Conservation (phyloP, 2,888 invertebrate genomes). For the Sphinx pinastri region DNA sequence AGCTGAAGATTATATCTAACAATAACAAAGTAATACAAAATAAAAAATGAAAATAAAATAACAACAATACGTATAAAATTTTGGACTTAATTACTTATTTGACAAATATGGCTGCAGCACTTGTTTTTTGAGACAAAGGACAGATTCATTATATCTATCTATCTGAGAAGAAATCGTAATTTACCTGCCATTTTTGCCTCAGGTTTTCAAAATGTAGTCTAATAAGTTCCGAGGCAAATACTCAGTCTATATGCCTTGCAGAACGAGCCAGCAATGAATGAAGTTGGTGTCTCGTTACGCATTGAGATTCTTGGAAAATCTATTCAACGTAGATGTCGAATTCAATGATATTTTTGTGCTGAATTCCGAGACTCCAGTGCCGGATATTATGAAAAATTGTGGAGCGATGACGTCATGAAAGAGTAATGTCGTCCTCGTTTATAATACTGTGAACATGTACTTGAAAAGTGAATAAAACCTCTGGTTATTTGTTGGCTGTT, state of each 20-base stretch:
- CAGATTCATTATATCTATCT: too few species aligned
- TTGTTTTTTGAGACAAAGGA: too few species aligned
- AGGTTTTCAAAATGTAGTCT: background rate
- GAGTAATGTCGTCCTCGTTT: background rate
- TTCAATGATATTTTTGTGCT: constrained; percentile 27
- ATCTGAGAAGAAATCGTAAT: too few species aligned
- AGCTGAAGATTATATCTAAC: too few species aligned
- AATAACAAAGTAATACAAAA: too few species aligned
- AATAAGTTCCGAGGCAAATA: background rate
- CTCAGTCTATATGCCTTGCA: background rate
- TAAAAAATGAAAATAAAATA: too few species aligned
- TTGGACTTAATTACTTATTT: too few species aligned
- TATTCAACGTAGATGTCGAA: constrained; percentile 17
- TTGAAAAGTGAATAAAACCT: background rate
- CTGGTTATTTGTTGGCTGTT: background rate
- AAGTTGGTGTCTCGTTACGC: constrained; percentile 24
- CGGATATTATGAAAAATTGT: constrained; percentile 4
- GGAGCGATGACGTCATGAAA: background rate
- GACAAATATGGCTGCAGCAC: too few species aligned
- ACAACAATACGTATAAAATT: too few species aligned
- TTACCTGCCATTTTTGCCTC: too few species aligned
- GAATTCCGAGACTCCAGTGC: constrained; percentile 4
- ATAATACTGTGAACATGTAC: background rate
- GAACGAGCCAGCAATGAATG: constrained; percentile 18
- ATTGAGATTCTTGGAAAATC: constrained; percentile 25